Conservation (phyloP, 2,113 vertebrate genomes). For the Peromyscus polionotus region DNA sequence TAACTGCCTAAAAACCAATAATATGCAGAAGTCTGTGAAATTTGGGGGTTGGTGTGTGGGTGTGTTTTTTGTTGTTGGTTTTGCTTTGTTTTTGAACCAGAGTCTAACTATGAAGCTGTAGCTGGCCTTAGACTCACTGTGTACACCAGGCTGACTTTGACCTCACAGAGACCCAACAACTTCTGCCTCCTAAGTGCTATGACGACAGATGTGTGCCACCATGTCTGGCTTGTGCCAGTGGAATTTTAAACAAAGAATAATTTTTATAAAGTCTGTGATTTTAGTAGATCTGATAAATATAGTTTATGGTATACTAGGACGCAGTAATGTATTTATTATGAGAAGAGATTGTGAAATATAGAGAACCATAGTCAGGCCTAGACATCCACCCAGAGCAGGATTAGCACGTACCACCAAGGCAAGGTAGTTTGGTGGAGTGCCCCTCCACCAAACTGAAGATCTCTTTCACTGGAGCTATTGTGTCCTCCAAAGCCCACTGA, state of each 20-base stretch:
- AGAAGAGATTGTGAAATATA: neutral
- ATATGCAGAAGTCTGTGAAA: neutral
- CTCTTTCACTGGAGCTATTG: neutral
- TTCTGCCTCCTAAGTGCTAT: neutral
- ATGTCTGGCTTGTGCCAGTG: neutral
- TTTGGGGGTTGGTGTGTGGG: neutral
- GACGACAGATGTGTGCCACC: too few relatives aligned
- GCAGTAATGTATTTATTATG: neutral
- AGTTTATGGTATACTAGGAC: neutral
- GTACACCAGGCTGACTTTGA: neutral
- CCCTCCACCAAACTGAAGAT: neutral
- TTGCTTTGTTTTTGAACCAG: neutral
- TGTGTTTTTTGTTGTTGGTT: neutral
- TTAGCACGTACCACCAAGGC: neutral
- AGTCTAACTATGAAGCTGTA: neutral
- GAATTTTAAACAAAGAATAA: slow-evolving; percentile 12
- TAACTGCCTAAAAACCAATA: too few relatives aligned
- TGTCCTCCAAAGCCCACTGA: neutral
- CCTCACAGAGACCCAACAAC: neutral
- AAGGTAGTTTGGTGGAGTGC: neutral
- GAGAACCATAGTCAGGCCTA: neutral
- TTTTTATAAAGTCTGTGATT: neutral
- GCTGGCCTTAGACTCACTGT: neutral
- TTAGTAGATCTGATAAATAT: neutral
- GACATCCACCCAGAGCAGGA: neutral